These are phyloP conservation scores for Rhynchonycteris naso DNA, from an alignment of 2,797 vertebrate species.

Conservation along the genomic window DNA sequence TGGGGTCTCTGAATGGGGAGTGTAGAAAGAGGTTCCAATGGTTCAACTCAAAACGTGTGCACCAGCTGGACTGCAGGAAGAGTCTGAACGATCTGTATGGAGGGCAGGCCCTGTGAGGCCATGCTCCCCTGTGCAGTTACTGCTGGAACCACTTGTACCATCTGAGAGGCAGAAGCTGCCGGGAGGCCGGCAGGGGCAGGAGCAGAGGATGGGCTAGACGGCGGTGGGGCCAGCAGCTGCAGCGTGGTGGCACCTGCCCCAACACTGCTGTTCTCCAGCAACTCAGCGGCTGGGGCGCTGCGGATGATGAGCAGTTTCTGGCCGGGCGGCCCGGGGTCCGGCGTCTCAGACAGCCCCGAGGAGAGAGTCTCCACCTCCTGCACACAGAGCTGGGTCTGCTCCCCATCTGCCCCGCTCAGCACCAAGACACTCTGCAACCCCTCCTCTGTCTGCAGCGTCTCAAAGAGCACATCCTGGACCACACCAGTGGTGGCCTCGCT, in stretches of 20 bases:
- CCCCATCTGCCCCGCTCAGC: slow-evolving; percentile 80
- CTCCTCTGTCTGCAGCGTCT: slow-evolving; percentile 83
- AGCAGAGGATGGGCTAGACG: background rate
- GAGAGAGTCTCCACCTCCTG: slow-evolving; percentile 84
- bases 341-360: slow-evolving; percentile 69
- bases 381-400: slow-evolving; percentile 84
- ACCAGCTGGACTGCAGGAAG: slow-evolving; percentile 91
- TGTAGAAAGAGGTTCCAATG: background rate
- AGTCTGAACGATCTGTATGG: slow-evolving; percentile 87
- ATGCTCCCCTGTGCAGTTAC: slow-evolving; percentile 77
- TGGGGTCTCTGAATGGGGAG: rapidly evolving
- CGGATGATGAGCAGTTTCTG: slow-evolving; percentile 86
- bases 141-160: slow-evolving; percentile 89
- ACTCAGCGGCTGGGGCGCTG: slow-evolving; percentile 77
- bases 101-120: slow-evolving; percentile 85
- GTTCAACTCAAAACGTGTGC: slow-evolving; percentile 85
- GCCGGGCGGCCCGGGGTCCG: slow-evolving; percentile 23
- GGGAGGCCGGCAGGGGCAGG: background rate
- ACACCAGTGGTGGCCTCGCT: slow-evolving; percentile 64
- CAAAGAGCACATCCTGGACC: slow-evolving; percentile 84
- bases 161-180: slow-evolving; percentile 77
- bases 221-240: slow-evolving; percentile 71
- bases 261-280: slow-evolving; percentile 81
- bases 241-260: slow-evolving; percentile 71
- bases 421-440: slow-evolving; percentile 85